Evolutionary conservation across 2,113 vertebrate species (phyloP).

Genomic region (Strix uralensis): DNA sequence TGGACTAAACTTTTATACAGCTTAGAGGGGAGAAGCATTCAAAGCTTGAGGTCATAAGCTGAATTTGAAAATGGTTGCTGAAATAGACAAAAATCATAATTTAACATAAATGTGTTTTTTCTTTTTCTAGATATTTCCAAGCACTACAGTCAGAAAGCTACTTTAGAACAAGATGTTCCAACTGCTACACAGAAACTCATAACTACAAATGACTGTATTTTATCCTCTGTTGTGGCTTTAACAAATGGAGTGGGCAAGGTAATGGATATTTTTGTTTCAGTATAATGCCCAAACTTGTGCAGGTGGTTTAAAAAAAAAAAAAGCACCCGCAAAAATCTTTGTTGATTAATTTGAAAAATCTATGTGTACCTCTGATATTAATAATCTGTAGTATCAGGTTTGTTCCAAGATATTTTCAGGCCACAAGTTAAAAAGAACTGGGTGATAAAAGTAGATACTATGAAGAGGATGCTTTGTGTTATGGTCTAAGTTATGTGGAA

Average conservation of each 20-base stretch:
- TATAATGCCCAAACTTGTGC: neutral
- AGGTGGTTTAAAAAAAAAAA: neutral
- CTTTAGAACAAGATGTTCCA: conserved; percentile 90
- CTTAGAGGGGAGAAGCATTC: neutral
- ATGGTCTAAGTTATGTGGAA: neutral
- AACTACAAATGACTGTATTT: conserved; percentile 94
- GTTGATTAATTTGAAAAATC: neutral
- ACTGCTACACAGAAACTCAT: conserved; percentile 92
- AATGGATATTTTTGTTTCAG: neutral
- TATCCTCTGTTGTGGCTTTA: conserved; percentile 88
- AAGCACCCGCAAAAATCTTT: neutral
- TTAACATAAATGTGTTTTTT: neutral
- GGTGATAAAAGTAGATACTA: neutral
- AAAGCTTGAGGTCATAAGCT: neutral
- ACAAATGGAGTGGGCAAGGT: conserved; percentile 91
- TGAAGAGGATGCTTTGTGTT: neutral
- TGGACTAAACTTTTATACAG: neutral
- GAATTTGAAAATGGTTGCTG: neutral
- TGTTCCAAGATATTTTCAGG: neutral
- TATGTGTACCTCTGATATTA: neutral
- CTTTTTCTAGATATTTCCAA: conserved; percentile 86
- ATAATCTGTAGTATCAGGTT: neutral
- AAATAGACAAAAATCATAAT: neutral
- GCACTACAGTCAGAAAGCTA: conserved; percentile 92
- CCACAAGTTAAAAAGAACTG: neutral